Evolutionary conservation across 1,140 invertebrate genomes (phyloP), one percentile per base, ranked within the genome.

Genomic region (Pemphigus obesinymphae): DNA sequence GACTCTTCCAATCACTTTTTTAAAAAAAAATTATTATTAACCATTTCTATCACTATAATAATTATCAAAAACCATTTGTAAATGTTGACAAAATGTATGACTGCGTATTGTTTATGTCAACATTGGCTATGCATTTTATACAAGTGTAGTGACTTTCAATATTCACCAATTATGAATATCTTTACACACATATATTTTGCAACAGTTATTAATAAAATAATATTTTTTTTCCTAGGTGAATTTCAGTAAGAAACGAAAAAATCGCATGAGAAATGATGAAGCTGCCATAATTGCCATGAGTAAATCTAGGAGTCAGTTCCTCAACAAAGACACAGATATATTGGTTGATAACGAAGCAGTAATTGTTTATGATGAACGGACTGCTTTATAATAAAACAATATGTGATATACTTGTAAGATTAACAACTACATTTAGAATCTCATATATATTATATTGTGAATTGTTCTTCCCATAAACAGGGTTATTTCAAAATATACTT

Each of bases 241-340:
- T 85, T 89, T 92, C 83, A 92, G 91, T 85, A 92, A 92, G 86
- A 92, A 92, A 86, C 89, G 91, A 84, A 91, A 91, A 88, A 92
- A 91, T 86, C 89, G 92, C 40, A 92, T 92, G 91, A 87, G 91
- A 73, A 92, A 91, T 85, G 92, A 92, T 85, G 92, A 92, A 88
- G 92, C 92, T 13, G 92, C 92, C 50, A 91, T 92, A 81, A 93
- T 93, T 83, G 92, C 92, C 15, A 87, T 93, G 40, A 93, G 92
- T 86, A 92, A 92, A 87, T 92, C 91, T 1, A 88, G 90, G 84
- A 91, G 90, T 85, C 91, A 92, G 86, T 91, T 90, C 87, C 87
- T 92, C 53, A 87, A 88, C 17, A 88, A 85, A 82, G 90, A 89
- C 82, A 90, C 89, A 37, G 89, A 90, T 84, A 89, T 88, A 20